Evolutionary conservation across 2,888 invertebrate genomes (phyloP), one percentile per base, ranked within the genome.

Genomic region (Tenthredo notha): DNA sequence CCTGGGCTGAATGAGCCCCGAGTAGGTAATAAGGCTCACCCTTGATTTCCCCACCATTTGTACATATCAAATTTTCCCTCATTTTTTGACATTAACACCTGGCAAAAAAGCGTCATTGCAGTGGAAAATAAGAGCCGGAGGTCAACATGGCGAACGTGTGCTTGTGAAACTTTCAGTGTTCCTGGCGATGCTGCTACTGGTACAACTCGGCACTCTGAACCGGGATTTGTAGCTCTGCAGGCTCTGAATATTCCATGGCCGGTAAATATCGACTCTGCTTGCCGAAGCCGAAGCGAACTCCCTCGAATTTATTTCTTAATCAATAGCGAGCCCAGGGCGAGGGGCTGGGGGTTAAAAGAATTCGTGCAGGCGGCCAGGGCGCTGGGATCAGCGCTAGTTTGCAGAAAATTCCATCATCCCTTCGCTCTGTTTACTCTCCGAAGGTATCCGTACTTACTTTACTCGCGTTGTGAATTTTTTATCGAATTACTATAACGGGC

Each of bases 241-340:
- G 61, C 80, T 77, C 77, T 80, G 61, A 80, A 80, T 80, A 80
- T 80, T 80, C 80, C 80, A 80, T 61, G 80, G 67, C 80, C 80
- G 61, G 61, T 80, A 80, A 80, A 80, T 80, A 80, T 80, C 80
- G 80, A 80, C 80, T 80, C 37, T 80, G 80, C 58, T 80, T 80
- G 21, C 61, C 61, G 58, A 80, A 80, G 58, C 61, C 80, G 80
- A 61, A 80, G 80, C 80, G 80, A 80, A 80, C 58, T 80, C 80
- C 58, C 80, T 58, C 80, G 80, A 80, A 80, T 80, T 80, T 80
- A 80, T 80, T 80, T 80, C 80, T 80, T 80, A 80, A 80, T 80
- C 80, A 61, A 80, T 80, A 80, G 80, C 33, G 50, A n/a, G 37
- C 80, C 61, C 54, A 37, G 40, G 21, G 40, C 40, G 61, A 80